Conservation (phyloP, 2,113 vertebrate genomes). For the Diglossa brunneiventris region DNA sequence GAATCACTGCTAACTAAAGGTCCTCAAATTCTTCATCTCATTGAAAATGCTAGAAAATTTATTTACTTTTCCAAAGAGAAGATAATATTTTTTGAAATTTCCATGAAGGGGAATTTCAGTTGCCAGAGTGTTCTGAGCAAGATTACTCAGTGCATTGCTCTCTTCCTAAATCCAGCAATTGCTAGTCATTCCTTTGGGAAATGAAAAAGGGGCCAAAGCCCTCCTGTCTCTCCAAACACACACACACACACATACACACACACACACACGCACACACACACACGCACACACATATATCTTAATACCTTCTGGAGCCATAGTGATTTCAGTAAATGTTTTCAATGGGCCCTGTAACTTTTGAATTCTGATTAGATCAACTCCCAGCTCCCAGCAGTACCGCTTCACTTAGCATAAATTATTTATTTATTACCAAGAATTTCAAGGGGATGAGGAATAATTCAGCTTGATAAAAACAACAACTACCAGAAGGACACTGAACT, state of each 20-base stretch:
- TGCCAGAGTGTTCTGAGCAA: not conserved
- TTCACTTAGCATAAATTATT: conserved; percentile 72
- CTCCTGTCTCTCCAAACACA: not conserved
- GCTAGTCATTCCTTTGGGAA: not conserved
- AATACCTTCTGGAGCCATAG: not conserved
- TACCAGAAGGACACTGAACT: not conserved
- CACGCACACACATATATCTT: not conserved
- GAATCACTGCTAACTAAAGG: not conserved
- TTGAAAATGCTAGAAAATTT: not conserved
- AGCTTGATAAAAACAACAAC: conserved; percentile 36
- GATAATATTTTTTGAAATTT: not conserved
- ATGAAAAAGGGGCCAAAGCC: not conserved
- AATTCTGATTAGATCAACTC: conserved; percentile 37
- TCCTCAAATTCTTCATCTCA: not conserved
- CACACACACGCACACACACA: not conserved
- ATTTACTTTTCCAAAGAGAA: not conserved
- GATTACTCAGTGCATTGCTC: not conserved
- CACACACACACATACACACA: not conserved
- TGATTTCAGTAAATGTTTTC: conserved; percentile 24
- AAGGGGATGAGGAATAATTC: conserved; percentile 56
- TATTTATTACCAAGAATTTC: conserved; percentile 64
- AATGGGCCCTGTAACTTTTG: not conserved
- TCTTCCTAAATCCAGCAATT: not conserved
- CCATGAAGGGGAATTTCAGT: not conserved
- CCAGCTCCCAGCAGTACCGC: not conserved